Conservation (phyloP, 2,113 vertebrate species). For the Alethe castanea region DNA sequence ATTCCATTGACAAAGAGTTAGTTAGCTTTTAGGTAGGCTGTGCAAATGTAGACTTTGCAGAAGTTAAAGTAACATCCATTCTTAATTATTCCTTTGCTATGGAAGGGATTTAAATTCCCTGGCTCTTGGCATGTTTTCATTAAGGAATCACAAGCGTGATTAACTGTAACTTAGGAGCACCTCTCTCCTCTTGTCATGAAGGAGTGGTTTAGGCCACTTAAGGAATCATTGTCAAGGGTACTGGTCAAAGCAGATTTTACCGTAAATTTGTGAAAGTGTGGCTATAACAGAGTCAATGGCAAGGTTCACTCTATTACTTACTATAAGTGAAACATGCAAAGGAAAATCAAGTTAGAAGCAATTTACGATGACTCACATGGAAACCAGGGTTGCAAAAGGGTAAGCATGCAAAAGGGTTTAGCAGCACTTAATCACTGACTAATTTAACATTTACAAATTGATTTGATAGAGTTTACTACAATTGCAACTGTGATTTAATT, state of each 20-base stretch:
- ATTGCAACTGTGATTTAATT: background rate
- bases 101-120: background rate
- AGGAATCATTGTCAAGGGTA: background rate
- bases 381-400: background rate
- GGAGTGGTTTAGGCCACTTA: background rate
- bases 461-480: background rate
- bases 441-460: background rate
- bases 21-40: background rate
- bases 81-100: background rate
- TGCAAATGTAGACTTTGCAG: background rate
- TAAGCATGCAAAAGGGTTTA: background rate
- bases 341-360: background rate
- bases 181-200: background rate
- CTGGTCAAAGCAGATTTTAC: background rate
- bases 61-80: background rate
- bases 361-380: background rate
- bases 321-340: background rate
- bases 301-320: background rate
- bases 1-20: background rate
- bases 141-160: background rate
- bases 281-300: background rate
- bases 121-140: background rate
- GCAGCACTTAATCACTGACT: background rate
- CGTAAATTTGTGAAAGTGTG: background rate
- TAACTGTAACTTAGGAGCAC: background rate